These are phyloP conservation scores for Anadara kagoshimensis DNA, from an alignment of 1,140 invertebrate species.

Conservation along the genomic window DNA sequence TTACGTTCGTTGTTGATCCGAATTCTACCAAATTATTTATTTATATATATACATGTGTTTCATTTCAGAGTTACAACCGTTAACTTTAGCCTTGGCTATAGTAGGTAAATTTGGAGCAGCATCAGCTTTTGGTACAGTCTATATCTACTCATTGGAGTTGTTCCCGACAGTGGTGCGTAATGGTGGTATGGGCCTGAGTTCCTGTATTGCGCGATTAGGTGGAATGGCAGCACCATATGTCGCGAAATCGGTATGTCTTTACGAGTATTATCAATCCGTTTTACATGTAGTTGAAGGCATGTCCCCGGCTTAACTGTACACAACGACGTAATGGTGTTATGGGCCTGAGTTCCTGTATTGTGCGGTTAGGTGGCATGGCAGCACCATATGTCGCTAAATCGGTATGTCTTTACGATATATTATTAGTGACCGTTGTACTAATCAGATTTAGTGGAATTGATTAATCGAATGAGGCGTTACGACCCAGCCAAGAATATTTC, in stretches of 20 bases:
- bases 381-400: constrained; percentile 76
- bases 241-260: constrained; percentile 51
- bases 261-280: no score
- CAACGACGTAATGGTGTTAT: constrained; percentile 88
- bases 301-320: no score
- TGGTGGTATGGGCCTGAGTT: constrained; percentile 86
- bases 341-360: constrained; percentile 85
- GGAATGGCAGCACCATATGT: constrained; percentile 82
- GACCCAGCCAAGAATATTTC: no score
- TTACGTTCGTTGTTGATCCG: background rate
- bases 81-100: constrained; percentile 78
- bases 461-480: no score
- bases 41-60: background rate
- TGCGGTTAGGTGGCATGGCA: constrained; percentile 84
- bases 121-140: constrained; percentile 79
- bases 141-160: constrained; percentile 87
- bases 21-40: background rate
- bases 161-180: constrained; percentile 90
- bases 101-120: constrained; percentile 79
- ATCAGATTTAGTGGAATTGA: no score
- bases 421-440: no score
- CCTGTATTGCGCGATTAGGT: constrained; percentile 85
- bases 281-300: no score
- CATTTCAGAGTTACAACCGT: constrained; percentile 28
- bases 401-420: background rate